phyloP scores from a whole-genome alignment of 2,797 vertebrate species.

The Halcyon smyrnensis region DNA sequence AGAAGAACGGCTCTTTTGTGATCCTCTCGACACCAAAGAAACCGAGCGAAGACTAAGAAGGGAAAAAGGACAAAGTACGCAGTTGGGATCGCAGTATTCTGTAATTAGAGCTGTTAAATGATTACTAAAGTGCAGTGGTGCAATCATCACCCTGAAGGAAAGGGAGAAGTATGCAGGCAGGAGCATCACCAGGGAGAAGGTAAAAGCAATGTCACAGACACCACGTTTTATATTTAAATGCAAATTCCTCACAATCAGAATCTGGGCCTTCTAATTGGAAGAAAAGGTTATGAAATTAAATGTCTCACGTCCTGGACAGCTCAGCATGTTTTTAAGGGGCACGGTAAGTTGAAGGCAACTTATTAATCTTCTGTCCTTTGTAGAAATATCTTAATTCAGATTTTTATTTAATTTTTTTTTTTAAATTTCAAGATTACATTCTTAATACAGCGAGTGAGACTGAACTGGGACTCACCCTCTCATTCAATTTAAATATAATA shows the following conservation, averaged over 20 bases:
- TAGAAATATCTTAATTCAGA: neutral
- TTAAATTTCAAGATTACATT: neutral
- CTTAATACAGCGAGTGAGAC: neutral
- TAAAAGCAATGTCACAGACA: conserved; percentile 41
- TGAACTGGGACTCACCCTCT: neutral
- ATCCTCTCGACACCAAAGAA: conserved; percentile 17
- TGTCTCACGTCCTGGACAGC: neutral
- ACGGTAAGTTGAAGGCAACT: neutral
- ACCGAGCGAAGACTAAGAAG: neutral
- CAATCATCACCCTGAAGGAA: conserved; percentile 51
- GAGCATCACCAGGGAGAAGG: conserved; percentile 40
- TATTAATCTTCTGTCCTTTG: neutral
- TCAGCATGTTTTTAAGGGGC: conserved; percentile 1
- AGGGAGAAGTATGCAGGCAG: conserved; percentile 19
- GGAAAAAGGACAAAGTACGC: conserved; percentile 77
- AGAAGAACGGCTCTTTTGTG: neutral
- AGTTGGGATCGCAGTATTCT: conserved; percentile 33
- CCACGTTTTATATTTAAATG: neutral
- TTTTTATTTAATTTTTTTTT: neutral
- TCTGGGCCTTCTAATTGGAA: neutral
- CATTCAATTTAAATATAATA: neutral
- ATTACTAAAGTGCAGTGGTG: conserved; percentile 55
- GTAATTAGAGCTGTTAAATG: conserved; percentile 75
- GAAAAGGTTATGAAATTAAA: conserved; percentile 33
- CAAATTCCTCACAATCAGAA: conserved; percentile 40